These are phyloP conservation scores for Diplodus puntazzo DNA, from an alignment of 2,797 vertebrate genomes.

Conservation along the genomic window DNA sequence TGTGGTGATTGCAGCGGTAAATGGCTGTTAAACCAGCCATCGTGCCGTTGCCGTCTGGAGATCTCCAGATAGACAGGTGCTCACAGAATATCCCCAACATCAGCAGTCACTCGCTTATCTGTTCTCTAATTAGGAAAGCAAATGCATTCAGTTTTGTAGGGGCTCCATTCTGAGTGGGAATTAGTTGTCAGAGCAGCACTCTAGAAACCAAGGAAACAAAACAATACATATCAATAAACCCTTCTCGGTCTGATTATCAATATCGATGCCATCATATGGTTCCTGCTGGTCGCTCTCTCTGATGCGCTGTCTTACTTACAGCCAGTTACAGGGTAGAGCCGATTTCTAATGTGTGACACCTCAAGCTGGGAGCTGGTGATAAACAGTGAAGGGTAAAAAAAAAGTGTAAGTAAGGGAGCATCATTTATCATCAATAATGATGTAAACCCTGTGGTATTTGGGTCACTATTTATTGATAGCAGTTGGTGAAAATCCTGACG, in stretches of 20 bases:
- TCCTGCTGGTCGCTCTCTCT: constrained; percentile 37
- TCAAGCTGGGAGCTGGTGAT: constrained; percentile 78
- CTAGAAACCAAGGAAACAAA: constrained; percentile 11
- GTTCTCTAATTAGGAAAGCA: constrained; percentile 77
- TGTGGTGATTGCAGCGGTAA: constrained; percentile 72
- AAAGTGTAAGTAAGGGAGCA: constrained; percentile 38
- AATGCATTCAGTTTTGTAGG: constrained; percentile 60
- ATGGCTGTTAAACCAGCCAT: constrained; percentile 78
- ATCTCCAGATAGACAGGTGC: constrained; percentile 76
- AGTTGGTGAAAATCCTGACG: constrained; percentile 40
- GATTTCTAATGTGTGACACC: constrained; percentile 72
- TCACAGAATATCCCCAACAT: constrained; percentile 63
- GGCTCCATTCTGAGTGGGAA: constrained; percentile 43
- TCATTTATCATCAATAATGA: constrained; percentile 75
- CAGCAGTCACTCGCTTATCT: constrained; percentile 69
- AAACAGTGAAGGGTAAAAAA: constrained; percentile 59
- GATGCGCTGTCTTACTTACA: constrained; percentile 72
- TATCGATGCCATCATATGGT: constrained; percentile 52
- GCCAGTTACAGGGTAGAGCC: constrained; percentile 66
- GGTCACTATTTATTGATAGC: constrained; percentile 46
- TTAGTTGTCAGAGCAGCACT: constrained; percentile 45
- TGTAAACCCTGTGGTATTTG: constrained; percentile 47
- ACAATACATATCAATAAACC: constrained; percentile 64
- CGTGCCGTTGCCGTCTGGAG: constrained; percentile 74
- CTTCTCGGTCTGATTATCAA: constrained; percentile 54